Evolutionary conservation across 1,140 invertebrate genomes (phyloP).

Genomic region (Helicorthomorpha holstii): DNA sequence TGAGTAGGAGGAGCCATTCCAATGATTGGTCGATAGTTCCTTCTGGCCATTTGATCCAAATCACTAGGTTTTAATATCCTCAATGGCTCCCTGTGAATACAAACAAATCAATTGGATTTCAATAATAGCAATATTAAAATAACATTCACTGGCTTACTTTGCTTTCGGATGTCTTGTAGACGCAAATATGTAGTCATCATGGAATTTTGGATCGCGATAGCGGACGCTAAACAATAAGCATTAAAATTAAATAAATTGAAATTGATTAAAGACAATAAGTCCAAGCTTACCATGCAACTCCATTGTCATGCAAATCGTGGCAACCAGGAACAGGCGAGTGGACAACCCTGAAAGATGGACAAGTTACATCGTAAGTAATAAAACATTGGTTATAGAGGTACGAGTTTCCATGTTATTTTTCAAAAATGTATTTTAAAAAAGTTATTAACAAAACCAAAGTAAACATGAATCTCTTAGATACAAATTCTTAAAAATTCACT

Average conservation of each 20-base stretch:
- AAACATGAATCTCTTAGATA: background rate
- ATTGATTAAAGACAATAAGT: background rate
- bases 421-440: background rate
- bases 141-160: constrained; percentile 21
- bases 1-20: constrained; percentile 47
- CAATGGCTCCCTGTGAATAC: constrained; percentile 38
- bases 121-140: constrained; percentile 2
- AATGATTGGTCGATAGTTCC: constrained; percentile 50
- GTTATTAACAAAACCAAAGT: background rate
- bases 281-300: background rate
- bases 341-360: background rate
- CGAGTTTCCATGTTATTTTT: no score
- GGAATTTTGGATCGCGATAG: constrained; percentile 65
- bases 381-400: no score
- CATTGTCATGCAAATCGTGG: background rate
- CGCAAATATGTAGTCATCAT: constrained; percentile 54
- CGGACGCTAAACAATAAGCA: constrained; percentile 36
- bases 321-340: background rate
- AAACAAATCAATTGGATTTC: constrained; percentile 5
- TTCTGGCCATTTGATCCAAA: constrained; percentile 37
- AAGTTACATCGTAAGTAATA: no score
- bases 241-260: background rate
- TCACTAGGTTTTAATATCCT: constrained; percentile 63
- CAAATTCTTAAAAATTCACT: background rate
- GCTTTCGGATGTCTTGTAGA: constrained; percentile 46